phyloP scores from a whole-genome alignment of 2,797 vertebrate species.

The Eremophila alpestris region DNA sequence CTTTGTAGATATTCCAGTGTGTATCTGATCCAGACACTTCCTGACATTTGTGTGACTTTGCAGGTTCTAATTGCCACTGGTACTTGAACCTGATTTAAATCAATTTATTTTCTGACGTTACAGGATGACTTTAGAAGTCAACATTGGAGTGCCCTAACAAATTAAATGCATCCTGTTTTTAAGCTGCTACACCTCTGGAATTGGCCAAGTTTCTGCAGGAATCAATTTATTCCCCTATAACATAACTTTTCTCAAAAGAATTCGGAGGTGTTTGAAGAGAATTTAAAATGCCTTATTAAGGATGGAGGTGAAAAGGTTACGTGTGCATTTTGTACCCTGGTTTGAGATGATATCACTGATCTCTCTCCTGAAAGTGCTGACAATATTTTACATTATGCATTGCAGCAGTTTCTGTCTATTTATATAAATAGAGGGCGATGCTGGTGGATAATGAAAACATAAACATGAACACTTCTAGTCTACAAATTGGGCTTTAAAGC shows the following conservation, averaged over 20 bases:
- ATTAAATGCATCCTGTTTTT: not conserved
- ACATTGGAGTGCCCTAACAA: not conserved
- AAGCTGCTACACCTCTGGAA: not conserved
- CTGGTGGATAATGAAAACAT: not conserved
- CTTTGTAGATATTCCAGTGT: not conserved
- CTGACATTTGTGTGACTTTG: not conserved
- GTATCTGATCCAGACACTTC: not conserved
- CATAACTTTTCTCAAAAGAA: not conserved
- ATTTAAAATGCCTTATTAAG: not conserved
- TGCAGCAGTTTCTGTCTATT: not conserved
- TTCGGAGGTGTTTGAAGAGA: not conserved
- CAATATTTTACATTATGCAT: not conserved
- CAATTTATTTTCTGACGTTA: not conserved
- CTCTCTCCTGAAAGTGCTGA: not conserved
- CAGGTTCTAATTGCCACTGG: not conserved
- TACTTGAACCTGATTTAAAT: slow-evolving; percentile 24
- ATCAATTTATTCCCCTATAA: not conserved
- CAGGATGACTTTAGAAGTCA: not conserved
- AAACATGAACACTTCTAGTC: not conserved
- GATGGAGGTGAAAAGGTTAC: not conserved
- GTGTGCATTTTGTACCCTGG: not conserved
- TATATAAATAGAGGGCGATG: not conserved
- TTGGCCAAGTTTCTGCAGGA: not conserved
- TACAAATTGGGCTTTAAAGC: not conserved
- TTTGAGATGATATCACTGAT: not conserved